phyloP scores from a whole-genome alignment of 2,888 invertebrate species.

The Cremastinae sp. region DNA sequence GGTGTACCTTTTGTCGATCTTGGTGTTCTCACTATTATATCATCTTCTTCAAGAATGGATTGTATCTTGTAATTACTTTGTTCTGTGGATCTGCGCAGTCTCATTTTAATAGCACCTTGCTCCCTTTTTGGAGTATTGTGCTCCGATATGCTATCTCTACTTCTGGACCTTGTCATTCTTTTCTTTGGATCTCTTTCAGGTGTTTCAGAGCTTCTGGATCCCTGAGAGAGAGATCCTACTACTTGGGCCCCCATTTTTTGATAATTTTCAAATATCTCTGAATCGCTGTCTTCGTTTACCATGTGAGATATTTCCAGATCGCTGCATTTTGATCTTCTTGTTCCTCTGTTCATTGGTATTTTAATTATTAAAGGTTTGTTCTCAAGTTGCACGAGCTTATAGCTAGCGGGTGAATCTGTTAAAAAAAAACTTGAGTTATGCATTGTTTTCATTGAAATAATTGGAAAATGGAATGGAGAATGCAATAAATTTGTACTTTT shows the following conservation, averaged over 20 bases:
- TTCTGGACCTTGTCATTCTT: background rate
- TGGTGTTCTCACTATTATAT: slow-evolving; percentile 28
- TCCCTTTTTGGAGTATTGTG: slow-evolving; percentile 21
- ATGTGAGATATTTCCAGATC: slow-evolving; percentile 38
- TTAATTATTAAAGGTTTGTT: slow-evolving; percentile 58
- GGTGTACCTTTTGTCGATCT: slow-evolving; percentile 37
- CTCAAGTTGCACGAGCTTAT: slow-evolving; percentile 53
- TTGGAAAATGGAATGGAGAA: no score
- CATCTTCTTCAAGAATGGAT: slow-evolving; percentile 52
- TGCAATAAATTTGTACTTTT: no score
- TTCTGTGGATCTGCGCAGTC: slow-evolving; percentile 68
- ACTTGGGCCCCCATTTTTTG: background rate
- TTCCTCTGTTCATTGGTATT: slow-evolving; percentile 55
- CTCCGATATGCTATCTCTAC: slow-evolving; percentile 11
- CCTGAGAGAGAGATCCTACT: background rate
- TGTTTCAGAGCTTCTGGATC: background rate
- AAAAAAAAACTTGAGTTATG: background rate
- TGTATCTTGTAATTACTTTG: slow-evolving; percentile 70
- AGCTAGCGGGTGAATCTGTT: slow-evolving; percentile 61
- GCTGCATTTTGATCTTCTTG: slow-evolving; percentile 46
- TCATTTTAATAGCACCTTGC: slow-evolving; percentile 62
- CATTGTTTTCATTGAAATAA: no score
- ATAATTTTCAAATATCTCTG: slow-evolving; percentile 31
- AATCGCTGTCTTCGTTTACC: slow-evolving; percentile 48
- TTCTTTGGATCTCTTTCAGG: background rate